Percentiles rank a stretch among this genome's conserved stretches.
These are phyloP conservation scores for Leptinotarsa peninsularis DNA, from an alignment of 2,888 invertebrate species.

Conservation along the genomic window DNA sequence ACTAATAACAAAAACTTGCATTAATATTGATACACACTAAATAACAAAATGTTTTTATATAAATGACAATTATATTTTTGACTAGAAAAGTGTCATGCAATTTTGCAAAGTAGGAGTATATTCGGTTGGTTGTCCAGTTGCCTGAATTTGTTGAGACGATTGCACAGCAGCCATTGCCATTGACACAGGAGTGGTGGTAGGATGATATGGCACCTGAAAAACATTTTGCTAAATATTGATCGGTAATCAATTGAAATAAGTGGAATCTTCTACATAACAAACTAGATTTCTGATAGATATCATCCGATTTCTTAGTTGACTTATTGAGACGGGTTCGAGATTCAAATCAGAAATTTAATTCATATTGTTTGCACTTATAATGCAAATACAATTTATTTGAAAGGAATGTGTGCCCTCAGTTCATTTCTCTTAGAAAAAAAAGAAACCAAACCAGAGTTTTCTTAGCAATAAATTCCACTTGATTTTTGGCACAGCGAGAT, in stretches of 20 bases:
- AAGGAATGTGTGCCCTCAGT: too few species aligned
- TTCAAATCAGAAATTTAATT: too few species aligned
- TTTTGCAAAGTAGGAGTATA: conserved; percentile 65
- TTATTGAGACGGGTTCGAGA: too few species aligned
- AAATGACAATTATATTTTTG: conserved; percentile 30
- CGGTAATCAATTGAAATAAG: not conserved
- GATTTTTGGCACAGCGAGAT: too few species aligned
- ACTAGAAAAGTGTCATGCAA: conserved; percentile 66
- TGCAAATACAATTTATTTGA: too few species aligned
- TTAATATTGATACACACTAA: conserved; percentile 34
- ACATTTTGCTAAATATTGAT: not conserved
- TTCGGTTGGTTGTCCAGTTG: conserved; percentile 61
- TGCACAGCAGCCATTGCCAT: conserved; percentile 67
- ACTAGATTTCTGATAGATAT: too few species aligned
- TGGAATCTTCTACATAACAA: too few species aligned
- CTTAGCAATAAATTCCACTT: too few species aligned
- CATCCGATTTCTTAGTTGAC: too few species aligned
- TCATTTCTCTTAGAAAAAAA: too few species aligned
- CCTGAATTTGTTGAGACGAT: conserved; percentile 65
- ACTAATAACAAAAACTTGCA: conserved; percentile 28
- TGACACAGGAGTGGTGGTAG: conserved; percentile 64
- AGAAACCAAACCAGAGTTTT: too few species aligned
- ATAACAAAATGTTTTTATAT: conserved; percentile 24
- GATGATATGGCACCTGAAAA: conserved; percentile 65
- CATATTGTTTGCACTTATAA: too few species aligned